Conservation (phyloP, 2,113 vertebrate species). For the Scolopax mira region DNA sequence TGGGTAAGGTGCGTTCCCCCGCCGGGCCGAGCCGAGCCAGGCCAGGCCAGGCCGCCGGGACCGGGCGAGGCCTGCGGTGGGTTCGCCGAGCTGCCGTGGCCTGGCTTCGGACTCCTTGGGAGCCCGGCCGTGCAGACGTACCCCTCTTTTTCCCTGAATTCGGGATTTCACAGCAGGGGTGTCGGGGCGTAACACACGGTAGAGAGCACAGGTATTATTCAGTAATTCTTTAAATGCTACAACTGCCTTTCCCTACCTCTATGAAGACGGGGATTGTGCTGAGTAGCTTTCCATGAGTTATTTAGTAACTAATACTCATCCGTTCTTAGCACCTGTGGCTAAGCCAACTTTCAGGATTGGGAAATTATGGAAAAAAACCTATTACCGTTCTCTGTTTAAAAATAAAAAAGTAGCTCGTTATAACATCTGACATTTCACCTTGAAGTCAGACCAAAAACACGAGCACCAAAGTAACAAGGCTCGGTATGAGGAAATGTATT, state of each 20-base stretch:
- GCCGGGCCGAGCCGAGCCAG: too few species aligned
- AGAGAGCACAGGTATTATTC: rapidly evolving
- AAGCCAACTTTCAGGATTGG: not conserved
- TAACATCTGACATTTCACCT: not conserved
- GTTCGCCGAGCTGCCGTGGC: not conserved
- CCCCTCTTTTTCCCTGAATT: rapidly evolving
- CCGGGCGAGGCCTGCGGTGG: not conserved
- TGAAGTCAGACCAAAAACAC: not conserved
- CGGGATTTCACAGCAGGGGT: rapidly evolving
- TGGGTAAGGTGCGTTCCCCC: too few species aligned
- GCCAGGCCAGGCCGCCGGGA: too few species aligned
- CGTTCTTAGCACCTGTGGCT: rapidly evolving
- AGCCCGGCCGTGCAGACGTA: rapidly evolving
- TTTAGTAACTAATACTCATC: not conserved
- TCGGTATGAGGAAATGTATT: not conserved
- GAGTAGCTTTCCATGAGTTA: not conserved
- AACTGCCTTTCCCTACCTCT: not conserved
- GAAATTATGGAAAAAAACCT: not conserved
- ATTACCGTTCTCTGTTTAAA: not conserved
- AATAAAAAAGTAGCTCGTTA: rapidly evolving
- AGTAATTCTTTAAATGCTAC: not conserved
- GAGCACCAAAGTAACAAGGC: rapidly evolving
- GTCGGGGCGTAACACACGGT: not conserved
- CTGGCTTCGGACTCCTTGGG: rapidly evolving
- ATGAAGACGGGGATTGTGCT: not conserved